Base-by-base conservation (phyloP, 1,140 invertebrate species). In the Trichogramma pretiosum region DNA sequence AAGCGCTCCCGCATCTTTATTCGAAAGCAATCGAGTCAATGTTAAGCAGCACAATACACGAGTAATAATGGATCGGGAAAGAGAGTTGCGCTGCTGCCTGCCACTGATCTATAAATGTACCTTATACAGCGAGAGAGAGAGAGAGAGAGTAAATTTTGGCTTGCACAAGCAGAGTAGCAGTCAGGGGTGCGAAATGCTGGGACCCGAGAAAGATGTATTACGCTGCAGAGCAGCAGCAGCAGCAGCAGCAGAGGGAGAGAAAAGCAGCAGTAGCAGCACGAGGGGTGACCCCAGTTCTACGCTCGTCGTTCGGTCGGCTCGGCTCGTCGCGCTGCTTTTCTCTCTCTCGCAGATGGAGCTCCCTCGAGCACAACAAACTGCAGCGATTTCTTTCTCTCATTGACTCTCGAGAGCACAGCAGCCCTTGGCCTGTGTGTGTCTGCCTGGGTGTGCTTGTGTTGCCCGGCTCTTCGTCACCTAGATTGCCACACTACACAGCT, bases 1-100 rank as follows among this genome's bases (percentile, higher is more conserved):
- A 24, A 34, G 21, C 3, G 17, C 0, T 3, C n/a, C 16, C n/a
- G 19, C 5, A 36, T 42, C 61, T 65, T 70, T 72, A 72, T 70
- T 70, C 64, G 65, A 70, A 72, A 72, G 69, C 69, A 72, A 72
- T 70, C 65, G 69, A 72, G 68, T 64, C 66, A 65, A 66, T 67
- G 66, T 70, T 70, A 61, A 69, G 67, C 68, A 65, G 64, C 64
- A 72, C 67, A 72, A 72, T 72, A 70, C 68, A 70, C 53, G 67
- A 57, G 67, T 67, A 72, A 72, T 72, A 72, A 72, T 72, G 63
- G 69, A n/a, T n/a, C n/a, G n/a, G n/a, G n/a, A n/a, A n/a, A n/a
- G n/a, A 67, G 57, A 28, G 40, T 16, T 7, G 18, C 10, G 3
- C 63, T 52, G n/a, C n/a, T n/a, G n/a, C n/a, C n/a, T n/a, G n/a